phyloP scores from a whole-genome alignment of 2,888 invertebrate genomes.

The Aphodius sticticus region DNA sequence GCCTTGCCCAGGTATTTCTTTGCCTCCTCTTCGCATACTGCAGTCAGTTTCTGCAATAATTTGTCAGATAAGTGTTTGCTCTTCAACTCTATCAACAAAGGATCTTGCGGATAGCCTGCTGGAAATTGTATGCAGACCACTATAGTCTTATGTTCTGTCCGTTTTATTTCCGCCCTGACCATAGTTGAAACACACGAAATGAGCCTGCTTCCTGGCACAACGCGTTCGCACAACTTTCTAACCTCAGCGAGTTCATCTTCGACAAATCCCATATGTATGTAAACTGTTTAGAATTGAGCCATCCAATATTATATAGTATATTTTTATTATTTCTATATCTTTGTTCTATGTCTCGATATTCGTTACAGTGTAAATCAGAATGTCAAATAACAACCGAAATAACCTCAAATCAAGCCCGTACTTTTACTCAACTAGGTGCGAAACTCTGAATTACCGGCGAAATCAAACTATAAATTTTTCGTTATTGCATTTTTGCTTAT shows the following conservation, averaged over 20 bases:
- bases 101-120: slow-evolving; percentile 66
- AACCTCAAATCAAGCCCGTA: too few species aligned
- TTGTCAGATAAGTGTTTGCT: slow-evolving; percentile 73
- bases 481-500: too few species aligned
- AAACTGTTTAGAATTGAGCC: background rate
- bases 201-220: slow-evolving; percentile 68
- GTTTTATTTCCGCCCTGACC: slow-evolving; percentile 73
- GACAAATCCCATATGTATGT: slow-evolving; percentile 66
- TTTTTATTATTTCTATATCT: too few species aligned
- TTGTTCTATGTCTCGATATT: too few species aligned
- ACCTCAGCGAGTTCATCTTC: slow-evolving; percentile 73
- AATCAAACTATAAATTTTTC: too few species aligned
- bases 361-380: too few species aligned
- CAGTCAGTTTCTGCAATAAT: slow-evolving; percentile 68
- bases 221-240: slow-evolving; percentile 68
- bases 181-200: slow-evolving; percentile 71
- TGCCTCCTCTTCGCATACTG: slow-evolving; percentile 68
- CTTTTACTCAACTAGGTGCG: too few species aligned
- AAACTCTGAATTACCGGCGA: too few species aligned
- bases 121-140: slow-evolving; percentile 74
- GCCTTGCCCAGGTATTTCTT: slow-evolving; percentile 67
- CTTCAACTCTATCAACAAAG: slow-evolving; percentile 72
- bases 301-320: too few species aligned
- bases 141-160: slow-evolving; percentile 69
- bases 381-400: too few species aligned